Conservation (phyloP, 2,797 vertebrate genomes). For the Lacerta bilineata region DNA sequence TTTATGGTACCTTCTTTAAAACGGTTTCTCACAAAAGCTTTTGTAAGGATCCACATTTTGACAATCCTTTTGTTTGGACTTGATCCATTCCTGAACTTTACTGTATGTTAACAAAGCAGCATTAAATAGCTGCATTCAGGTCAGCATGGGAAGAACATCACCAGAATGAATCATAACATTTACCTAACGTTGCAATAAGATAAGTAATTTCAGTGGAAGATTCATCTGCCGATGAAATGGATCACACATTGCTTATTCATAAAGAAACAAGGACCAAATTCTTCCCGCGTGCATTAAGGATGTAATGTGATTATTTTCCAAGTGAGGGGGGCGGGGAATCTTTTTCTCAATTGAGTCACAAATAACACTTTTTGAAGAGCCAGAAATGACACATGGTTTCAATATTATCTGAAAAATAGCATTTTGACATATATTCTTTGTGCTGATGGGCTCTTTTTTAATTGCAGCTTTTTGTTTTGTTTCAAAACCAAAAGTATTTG, state of each 20-base stretch:
- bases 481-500: slow-evolving; percentile 43
- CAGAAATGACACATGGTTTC: slow-evolving; percentile 66
- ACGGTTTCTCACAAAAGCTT: too few species aligned
- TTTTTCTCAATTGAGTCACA: slow-evolving; percentile 55
- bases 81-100: too few species aligned
- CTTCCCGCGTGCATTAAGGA: slow-evolving; percentile 54
- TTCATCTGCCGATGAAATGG: slow-evolving; percentile 45
- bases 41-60: too few species aligned
- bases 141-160: slow-evolving; percentile 20
- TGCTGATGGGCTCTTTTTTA: slow-evolving; percentile 31
- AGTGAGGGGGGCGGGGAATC: not conserved
- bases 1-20: too few species aligned
- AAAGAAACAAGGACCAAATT: slow-evolving; percentile 47
- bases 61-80: too few species aligned
- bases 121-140: slow-evolving; percentile 19
- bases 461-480: slow-evolving; percentile 43
- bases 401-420: slow-evolving; percentile 41
- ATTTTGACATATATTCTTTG: slow-evolving; percentile 57
- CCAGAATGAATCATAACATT: slow-evolving; percentile 17
- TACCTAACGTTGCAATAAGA: slow-evolving; percentile 7
- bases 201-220: slow-evolving; percentile 28
- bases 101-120: not conserved
- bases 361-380: slow-evolving; percentile 42
- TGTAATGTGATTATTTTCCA: slow-evolving; percentile 54
- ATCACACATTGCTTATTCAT: slow-evolving; percentile 39